Evolutionary conservation across 2,797 vertebrate genomes (phyloP).

Genomic region (Acanthopagrus latus): DNA sequence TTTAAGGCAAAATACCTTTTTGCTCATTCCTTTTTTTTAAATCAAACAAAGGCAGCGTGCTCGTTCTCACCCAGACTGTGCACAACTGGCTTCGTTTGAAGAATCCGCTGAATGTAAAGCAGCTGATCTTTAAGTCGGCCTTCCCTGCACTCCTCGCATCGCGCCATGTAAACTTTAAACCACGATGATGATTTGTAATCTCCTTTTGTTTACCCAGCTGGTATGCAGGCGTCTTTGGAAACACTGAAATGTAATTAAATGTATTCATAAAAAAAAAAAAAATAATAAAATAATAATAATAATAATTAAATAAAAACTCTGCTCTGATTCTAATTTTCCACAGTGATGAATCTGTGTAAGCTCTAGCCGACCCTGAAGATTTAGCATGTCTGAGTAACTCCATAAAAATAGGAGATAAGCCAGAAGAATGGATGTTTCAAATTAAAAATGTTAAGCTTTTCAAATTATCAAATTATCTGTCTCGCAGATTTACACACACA

Average conservation of each 20-base stretch:
- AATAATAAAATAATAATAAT: no score
- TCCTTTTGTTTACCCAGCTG: slow-evolving; percentile 20
- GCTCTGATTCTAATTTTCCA: slow-evolving; percentile 55
- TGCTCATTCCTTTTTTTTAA: not conserved
- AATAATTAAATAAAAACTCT: no score
- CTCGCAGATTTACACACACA: slow-evolving; percentile 45
- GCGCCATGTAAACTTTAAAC: not conserved
- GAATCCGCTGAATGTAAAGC: not conserved
- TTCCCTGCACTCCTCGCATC: slow-evolving; percentile 15
- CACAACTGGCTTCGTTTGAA: slow-evolving; percentile 10
- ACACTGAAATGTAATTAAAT: slow-evolving; percentile 54
- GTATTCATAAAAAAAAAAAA: slow-evolving; percentile 28
- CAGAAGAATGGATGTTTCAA: slow-evolving; percentile 36
- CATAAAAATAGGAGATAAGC: slow-evolving; percentile 46
- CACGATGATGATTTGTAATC: not conserved
- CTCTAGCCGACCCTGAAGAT: slow-evolving; percentile 43
- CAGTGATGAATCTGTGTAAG: slow-evolving; percentile 38
- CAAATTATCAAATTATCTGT: slow-evolving; percentile 49
- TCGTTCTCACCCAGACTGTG: not conserved
- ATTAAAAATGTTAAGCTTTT: slow-evolving; percentile 41
- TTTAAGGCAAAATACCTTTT: not conserved
- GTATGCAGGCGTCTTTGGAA: slow-evolving; percentile 17
- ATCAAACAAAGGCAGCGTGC: not conserved
- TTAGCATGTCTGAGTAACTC: slow-evolving; percentile 41
- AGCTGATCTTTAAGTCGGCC: not conserved